Evolutionary conservation across 2,113 vertebrate genomes (phyloP), one percentile per base, ranked within the genome.

Genomic region (Entosphenus tridentatus): DNA sequence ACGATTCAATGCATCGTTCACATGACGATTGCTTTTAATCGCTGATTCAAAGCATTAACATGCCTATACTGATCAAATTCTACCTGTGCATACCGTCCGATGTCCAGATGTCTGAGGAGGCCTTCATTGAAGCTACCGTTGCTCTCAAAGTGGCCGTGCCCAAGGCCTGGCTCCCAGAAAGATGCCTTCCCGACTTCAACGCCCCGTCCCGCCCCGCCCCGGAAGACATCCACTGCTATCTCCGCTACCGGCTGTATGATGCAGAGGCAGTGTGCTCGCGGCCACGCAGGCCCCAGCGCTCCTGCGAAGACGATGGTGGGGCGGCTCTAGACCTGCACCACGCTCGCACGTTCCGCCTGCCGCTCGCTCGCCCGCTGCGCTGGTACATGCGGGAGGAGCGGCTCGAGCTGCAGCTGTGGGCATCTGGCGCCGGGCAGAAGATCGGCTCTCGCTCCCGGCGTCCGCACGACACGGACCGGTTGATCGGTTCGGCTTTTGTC

Each of bases 311-410:
- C 8, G 59, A 75, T 0, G 73, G 74, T 55, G 78, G 74, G 0
- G 78, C 85, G n/a, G 81, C 81, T 0, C 78, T 87, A 71, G 76
- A 12, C 58, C 96, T 89, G 72, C 80, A 81, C 72, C 81, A 81
- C 12, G 79, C 79, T 67, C 77, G 65, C 67, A 78, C 73, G 18
- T 73, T 85, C 71, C 78, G 81, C 68, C 77, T 98, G 8, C 76
- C 72, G 12, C 75, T 73, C 72, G 81, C 78, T 59, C 88, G 77
- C 57, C 84, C 87, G 0, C 76, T 98, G 67, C 73, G 78, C 59
- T 96, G 89, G 89, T 98, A 93, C 77, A 78, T 98, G 67, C 80
- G 79, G 69, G 89, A 96, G 73, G 89, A 96, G 73, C 84, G 57
- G 57, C 71, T 98, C 69, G 93, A 98, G 74, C 77, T 98, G 70